phyloP scores from a whole-genome alignment of 2,888 invertebrate genomes.

The Lamellibrachia columna region DNA sequence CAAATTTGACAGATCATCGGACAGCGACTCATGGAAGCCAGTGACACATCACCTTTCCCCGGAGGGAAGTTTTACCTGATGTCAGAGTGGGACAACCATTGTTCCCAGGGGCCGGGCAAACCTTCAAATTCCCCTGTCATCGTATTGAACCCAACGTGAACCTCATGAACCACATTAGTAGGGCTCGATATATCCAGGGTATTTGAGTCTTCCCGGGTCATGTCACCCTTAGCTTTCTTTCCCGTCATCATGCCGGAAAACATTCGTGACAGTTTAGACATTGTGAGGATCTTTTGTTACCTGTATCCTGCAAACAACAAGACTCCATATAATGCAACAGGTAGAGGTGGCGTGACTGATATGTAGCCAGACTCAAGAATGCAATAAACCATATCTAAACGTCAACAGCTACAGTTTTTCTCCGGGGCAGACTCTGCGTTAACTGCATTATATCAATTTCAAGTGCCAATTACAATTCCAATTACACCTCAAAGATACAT shows the following conservation, averaged over 20 bases:
- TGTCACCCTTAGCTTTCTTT: not conserved
- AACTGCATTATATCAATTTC: too few relatives aligned
- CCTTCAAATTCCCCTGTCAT: constrained; percentile 86
- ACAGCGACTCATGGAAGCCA: not conserved
- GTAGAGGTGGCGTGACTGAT: too few relatives aligned
- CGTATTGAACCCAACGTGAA: constrained; percentile 86
- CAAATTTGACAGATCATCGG: not conserved
- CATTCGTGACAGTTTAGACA: not conserved
- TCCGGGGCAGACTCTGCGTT: too few relatives aligned
- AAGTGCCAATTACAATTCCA: too few relatives aligned
- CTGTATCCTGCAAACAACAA: not conserved
- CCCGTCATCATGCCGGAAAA: not conserved
- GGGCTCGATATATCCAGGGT: constrained; percentile 33
- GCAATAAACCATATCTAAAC: too few relatives aligned
- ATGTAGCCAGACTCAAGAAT: too few relatives aligned
- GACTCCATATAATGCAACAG: too few relatives aligned
- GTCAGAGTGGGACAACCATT: constrained; percentile 76
- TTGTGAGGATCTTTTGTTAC: not conserved
- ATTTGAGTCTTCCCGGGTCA: not conserved
- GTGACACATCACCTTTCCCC: not conserved
- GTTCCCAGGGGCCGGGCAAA: constrained; percentile 72
- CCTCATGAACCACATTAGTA: constrained; percentile 75
- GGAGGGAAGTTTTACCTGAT: constrained; percentile 72
- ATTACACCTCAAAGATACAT: too few relatives aligned
- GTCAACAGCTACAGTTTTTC: too few relatives aligned